Evolutionary conservation across 1,140 invertebrate species (phyloP).

Genomic region (Aphaenogaster ashmeadi): DNA sequence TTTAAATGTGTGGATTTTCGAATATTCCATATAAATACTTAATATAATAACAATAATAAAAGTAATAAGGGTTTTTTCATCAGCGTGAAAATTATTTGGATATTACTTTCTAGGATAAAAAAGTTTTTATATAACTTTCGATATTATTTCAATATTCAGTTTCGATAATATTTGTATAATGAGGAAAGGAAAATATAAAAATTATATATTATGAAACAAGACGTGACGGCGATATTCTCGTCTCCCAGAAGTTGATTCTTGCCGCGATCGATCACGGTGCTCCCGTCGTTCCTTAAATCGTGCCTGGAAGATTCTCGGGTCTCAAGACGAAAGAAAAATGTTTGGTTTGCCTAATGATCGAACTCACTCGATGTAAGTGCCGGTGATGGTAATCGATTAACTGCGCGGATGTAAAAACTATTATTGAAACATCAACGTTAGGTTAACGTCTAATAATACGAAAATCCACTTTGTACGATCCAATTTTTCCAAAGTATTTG

Average conservation of each 20-base stretch:
- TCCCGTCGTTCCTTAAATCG: conserved; percentile 42
- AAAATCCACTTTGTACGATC: neutral
- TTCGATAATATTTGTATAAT: neutral
- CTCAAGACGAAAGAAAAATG: conserved; percentile 63
- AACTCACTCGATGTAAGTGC: conserved; percentile 29
- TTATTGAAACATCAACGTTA: conserved; percentile 43
- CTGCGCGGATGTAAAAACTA: conserved; percentile 35
- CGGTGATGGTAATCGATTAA: conserved; percentile 18
- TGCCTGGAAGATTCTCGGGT: conserved; percentile 3
- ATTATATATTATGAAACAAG: neutral
- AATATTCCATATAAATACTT: neutral
- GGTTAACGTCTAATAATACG: neutral
- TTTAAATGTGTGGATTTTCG: neutral
- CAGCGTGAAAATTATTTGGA: neutral
- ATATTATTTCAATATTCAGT: neutral
- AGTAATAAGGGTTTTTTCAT: conserved; percentile 1
- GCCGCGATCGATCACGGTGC: conserved; percentile 53
- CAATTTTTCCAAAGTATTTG: conserved; percentile 21
- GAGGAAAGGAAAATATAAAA: neutral
- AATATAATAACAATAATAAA: neutral
- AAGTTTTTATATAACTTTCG: neutral
- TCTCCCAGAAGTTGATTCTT: conserved; percentile 56
- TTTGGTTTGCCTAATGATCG: conserved; percentile 63
- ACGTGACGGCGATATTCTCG: neutral
- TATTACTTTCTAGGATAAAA: neutral